Conservation (phyloP, 2,888 invertebrate species). For the Tolmerus cingulatus region DNA sequence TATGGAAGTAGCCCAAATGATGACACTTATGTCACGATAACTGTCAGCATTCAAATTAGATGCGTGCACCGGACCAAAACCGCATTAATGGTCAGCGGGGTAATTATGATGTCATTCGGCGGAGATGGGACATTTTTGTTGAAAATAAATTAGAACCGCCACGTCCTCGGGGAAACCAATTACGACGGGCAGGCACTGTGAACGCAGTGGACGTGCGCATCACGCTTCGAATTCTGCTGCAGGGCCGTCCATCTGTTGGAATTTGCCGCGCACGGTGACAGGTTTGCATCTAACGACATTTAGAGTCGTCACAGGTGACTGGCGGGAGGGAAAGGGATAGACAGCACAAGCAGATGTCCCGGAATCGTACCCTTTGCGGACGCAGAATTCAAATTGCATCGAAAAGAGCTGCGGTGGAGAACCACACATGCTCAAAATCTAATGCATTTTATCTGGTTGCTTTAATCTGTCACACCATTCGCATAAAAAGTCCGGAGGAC, state of each 20-base stretch:
- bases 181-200: background rate
- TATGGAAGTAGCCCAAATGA: background rate
- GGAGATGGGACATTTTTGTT: background rate
- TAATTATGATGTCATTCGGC: background rate
- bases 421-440: background rate
- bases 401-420: background rate
- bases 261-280: constrained; percentile 11
- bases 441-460: background rate
- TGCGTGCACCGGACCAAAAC: background rate
- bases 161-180: background rate
- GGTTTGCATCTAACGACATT: background rate
- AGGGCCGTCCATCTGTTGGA: constrained; percentile 6
- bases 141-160: background rate
- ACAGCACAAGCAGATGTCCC: background rate
- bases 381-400: background rate
- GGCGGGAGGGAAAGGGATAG: background rate
- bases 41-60: background rate
- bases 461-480: background rate
- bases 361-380: background rate
- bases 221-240: background rate
- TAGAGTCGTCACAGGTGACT: background rate
- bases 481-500: background rate
- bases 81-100: background rate
- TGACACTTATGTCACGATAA: background rate
- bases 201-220: constrained; percentile 8